Evolutionary conservation across 2,113 vertebrate species (phyloP).

Genomic region (Syngnathus typhle): DNA sequence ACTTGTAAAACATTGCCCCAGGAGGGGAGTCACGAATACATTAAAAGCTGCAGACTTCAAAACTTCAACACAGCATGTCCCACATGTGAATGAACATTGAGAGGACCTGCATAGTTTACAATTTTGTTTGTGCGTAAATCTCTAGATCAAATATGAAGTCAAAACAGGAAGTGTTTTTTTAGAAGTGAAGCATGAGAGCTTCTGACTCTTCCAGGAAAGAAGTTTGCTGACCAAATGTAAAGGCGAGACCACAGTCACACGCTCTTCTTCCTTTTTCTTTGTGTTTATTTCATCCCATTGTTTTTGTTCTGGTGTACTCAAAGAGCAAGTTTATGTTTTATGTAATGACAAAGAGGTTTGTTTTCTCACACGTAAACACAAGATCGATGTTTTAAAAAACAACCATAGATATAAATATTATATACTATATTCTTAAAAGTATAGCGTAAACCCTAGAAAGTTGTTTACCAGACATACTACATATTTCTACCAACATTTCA

Average conservation of each 20-base stretch:
- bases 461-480: too few species aligned
- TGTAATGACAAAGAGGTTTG: neutral
- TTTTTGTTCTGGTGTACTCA: neutral
- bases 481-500: too few species aligned
- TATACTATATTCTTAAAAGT: too few species aligned
- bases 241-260: conserved; percentile 20
- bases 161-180: conserved; percentile 43
- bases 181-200: conserved; percentile 27
- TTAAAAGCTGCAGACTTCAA: too few species aligned
- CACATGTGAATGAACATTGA: neutral
- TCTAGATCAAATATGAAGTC: neutral
- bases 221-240: conserved; percentile 35
- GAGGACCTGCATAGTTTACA: neutral
- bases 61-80: neutral
- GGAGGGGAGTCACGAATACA: neutral
- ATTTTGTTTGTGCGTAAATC: neutral
- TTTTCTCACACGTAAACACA: neutral
- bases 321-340: conserved; percentile 24
- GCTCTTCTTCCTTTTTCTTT: conserved; percentile 20
- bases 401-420: too few species aligned
- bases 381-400: too few species aligned
- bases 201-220: conserved; percentile 39
- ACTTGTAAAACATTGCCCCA: too few species aligned
- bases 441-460: too few species aligned
- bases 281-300: neutral